Base-by-base conservation (phyloP, 1,140 invertebrate genomes). In the Lasioglossum albipes region DNA sequence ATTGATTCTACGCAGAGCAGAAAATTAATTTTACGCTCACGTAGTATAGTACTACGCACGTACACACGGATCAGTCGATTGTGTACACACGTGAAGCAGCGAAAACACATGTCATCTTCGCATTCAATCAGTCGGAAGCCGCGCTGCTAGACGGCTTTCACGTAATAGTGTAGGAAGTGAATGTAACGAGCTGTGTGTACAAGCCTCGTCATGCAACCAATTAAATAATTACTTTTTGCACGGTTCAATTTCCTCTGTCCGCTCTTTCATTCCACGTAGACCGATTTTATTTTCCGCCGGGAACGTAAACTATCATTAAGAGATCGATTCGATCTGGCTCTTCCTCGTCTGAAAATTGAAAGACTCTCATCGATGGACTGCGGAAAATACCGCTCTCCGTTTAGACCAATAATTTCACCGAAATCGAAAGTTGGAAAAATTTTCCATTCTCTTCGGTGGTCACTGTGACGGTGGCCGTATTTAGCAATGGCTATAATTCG, bases 401-500 rank as follows among this genome's bases (percentile, higher is more conserved):
- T 12, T 49, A 13, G 12, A 3, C 36, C 45, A 2, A 49, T 12
- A 0, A 49, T 12, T 49, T 49, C 45, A 12, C 45, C 45, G 45
- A 49, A 49, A 49, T 10, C 13, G 9, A 12, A 13, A 45, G 7
- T 10, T 13, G 45, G 0, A 12, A 13, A 49, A 12, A 36, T 36
- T 36, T 12, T 49, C 45, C 13, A 10, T 12, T 12, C 45, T 10
- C 45, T 12, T 12, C 45, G 45, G 10, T 49, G 27, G 27, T 27
- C 27, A 27, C 27, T 27, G 27, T 27, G 27, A 27, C 27, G 27
- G 27, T 27, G 27, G 1, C 27, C 27, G 31, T 59, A 66, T 79
- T 42, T 65, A 54, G 41, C 57, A 20, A 20, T 22, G 49, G 68
- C 7, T 49, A 59, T 52, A 66, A 79, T 74, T 74, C 77, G 71